A percentile compares a stretch with the other conserved stretches of the same genome.
Conservation (phyloP, 1,140 invertebrate species). For the Lepidurus apus region DNA sequence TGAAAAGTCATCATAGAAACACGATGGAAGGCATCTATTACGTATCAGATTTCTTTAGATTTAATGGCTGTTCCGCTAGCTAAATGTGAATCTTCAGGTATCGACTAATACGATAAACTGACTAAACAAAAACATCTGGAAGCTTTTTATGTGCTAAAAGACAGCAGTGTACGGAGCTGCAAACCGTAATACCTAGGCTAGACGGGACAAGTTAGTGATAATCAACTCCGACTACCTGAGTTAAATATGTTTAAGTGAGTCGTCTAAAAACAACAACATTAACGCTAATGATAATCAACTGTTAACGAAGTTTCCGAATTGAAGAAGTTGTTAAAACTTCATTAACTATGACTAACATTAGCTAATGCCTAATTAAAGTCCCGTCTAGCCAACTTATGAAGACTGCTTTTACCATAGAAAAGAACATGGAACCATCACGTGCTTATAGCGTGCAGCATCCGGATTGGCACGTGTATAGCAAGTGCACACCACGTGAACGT, state of each 20-base stretch:
- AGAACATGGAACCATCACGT: background rate
- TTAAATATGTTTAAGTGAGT: too few species aligned
- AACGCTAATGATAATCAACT: too few species aligned
- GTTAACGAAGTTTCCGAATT: too few species aligned
- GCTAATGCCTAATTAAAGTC: too few species aligned
- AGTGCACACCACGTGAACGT: background rate
- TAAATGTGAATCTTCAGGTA: background rate
- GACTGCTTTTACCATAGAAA: background rate
- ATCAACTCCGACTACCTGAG: too few species aligned
- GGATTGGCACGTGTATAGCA: background rate
- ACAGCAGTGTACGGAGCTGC: background rate
- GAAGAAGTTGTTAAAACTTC: too few species aligned
- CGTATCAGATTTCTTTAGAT: background rate
- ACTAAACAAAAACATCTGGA: background rate
- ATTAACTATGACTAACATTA: too few species aligned
- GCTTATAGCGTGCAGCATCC: background rate
- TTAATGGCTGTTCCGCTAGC: background rate
- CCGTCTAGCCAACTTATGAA: background rate
- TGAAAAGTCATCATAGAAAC: background rate
- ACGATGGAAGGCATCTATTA: background rate
- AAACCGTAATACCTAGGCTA: background rate
- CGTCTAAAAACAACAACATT: too few species aligned
- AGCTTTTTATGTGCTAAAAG: conserved; percentile 6
- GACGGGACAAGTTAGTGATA: too few species aligned
- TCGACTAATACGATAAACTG: background rate